Base-by-base conservation (phyloP, 2,113 vertebrate species). In the Ictidomys tridecemlineatus region DNA sequence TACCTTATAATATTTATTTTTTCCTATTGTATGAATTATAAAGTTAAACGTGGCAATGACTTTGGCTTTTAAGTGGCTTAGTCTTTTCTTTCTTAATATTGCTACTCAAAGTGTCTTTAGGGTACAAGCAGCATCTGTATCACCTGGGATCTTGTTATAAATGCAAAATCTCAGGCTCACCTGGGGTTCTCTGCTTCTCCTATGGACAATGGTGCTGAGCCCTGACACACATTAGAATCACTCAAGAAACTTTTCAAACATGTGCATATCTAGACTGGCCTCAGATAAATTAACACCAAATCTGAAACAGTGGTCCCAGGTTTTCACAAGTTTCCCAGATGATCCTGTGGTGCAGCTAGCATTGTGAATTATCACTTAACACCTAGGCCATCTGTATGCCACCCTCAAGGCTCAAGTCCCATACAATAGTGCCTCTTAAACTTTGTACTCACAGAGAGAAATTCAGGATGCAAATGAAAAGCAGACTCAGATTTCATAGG, bases 241-340 rank as follows among this genome's bases (percentile, higher is more conserved):
- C 82, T n/a, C 28, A 32, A 51, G 28, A 37, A 61, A 58, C 18
- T 73, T 82, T 76, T 39, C 91, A 28, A n/a, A 34, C 8, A 32
- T n/a, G 6, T 1, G 26, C 18, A 53, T 0, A 13, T 18, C 53
- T 20, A 69, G 17, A 67, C 30, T 26, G 9, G 8, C 2, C 0
- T 9, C 45, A 77, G 78, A 65, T 24, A 84, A 56, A 51, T 4
- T 16, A 34, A 84, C 67, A 2, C 72, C 72, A 56, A 39, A 24
- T 42, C 76, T 37, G 11, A 1, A 67, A 45, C 48, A 70, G 17
- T 8, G 26, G 42, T 30, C n/a, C 69, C 34, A n/a, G 53, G 67
- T 17, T 53, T 83, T 37, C 24, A 11, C 32, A 32, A 4, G 13
- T 42, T 92, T 26, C 93, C 61, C 37, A 17, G 28, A 48, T 73